Conservation (phyloP, 92 coral and sea anemone species). For the Porites divaricata region DNA sequence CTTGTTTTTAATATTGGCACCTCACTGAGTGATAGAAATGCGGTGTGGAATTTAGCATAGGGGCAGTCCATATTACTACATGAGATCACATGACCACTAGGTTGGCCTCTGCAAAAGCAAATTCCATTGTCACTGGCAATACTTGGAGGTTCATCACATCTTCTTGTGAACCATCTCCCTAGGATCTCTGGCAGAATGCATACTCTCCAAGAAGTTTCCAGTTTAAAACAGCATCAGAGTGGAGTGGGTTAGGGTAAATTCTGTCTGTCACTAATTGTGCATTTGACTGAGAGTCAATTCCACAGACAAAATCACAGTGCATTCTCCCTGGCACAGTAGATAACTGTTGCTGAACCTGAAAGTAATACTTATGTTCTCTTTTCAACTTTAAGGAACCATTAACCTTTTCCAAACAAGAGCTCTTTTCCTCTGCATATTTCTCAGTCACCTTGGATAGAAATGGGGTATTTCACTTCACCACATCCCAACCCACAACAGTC, state of each 20-base stretch:
- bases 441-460: slow-evolving; percentile 37
- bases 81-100: neutral
- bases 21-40: slow-evolving; percentile 30
- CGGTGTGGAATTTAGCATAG: slow-evolving; percentile 35
- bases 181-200: slow-evolving; percentile 21
- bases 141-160: slow-evolving; percentile 16
- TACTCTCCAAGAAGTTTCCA: slow-evolving; percentile 40
- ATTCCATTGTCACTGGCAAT: slow-evolving; percentile 14
- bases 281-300: slow-evolving; percentile 24
- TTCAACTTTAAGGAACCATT: slow-evolving; percentile 34
- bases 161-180: slow-evolving; percentile 68
- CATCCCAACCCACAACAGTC: slow-evolving; percentile 43
- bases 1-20: slow-evolving; percentile 40
- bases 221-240: slow-evolving; percentile 48
- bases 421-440: slow-evolving; percentile 24
- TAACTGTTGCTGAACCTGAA: slow-evolving; percentile 30
- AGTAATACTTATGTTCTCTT: slow-evolving; percentile 34
- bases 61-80: slow-evolving; percentile 45
- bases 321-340: neutral
- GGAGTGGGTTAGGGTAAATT: slow-evolving; percentile 38
- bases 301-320: slow-evolving; percentile 52
- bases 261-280: slow-evolving; percentile 51
- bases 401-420: slow-evolving; percentile 46
- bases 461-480: slow-evolving; percentile 61
- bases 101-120: slow-evolving; percentile 50